Conservation (phyloP, 1,140 invertebrate species). For the Agrilus planipennis region DNA sequence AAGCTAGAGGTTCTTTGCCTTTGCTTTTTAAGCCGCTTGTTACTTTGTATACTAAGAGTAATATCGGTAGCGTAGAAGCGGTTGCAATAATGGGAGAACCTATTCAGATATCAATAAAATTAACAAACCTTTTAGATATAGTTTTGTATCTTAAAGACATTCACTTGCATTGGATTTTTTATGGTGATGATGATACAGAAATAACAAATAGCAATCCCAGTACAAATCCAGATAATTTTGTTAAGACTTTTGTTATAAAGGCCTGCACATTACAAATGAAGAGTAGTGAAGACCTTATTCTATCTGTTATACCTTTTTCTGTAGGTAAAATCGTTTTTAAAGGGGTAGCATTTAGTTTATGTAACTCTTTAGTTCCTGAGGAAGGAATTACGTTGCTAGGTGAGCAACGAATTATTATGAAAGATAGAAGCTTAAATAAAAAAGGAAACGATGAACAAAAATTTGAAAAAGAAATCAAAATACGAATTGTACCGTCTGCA, state of each 20-base stretch:
- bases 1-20: conserved; percentile 53
- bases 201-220: conserved; percentile 27
- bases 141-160: conserved; percentile 59
- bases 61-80: conserved; percentile 53
- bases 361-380: conserved; percentile 27
- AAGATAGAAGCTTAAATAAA: conserved; percentile 36
- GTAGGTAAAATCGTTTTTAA: conserved; percentile 34
- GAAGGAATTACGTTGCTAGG: conserved; percentile 41
- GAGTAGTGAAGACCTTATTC: conserved; percentile 30
- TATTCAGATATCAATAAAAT: conserved; percentile 61
- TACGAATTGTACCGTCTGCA: conserved; percentile 52
- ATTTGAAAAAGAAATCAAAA: conserved; percentile 46
- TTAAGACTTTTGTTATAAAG: conserved; percentile 36
- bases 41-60: conserved; percentile 51
- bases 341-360: conserved; percentile 34
- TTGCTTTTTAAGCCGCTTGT: conserved; percentile 68
- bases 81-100: conserved; percentile 67
- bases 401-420: conserved; percentile 47
- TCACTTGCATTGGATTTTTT: conserved; percentile 68
- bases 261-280: conserved; percentile 30
- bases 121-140: conserved; percentile 73
- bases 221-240: conserved; percentile 27
- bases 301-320: conserved; percentile 36
- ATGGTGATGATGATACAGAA: conserved; percentile 32
- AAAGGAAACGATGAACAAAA: conserved; percentile 33